Base-by-base conservation (phyloP, 2,113 vertebrate species). In the Grus americana region DNA sequence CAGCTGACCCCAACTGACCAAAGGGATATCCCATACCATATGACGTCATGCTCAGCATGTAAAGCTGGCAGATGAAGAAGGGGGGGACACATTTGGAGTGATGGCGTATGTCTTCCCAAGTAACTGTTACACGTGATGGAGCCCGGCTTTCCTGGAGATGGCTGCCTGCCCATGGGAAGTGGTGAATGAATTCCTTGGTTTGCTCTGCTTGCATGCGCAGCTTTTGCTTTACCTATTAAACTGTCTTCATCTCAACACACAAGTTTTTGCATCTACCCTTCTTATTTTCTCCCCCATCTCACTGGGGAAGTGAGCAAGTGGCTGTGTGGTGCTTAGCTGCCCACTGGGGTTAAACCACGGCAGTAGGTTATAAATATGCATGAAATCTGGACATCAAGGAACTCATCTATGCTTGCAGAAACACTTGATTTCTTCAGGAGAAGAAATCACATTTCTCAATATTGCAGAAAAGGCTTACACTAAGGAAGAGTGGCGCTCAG, bases 141-240 rank as follows among this genome's bases (percentile, higher is more conserved):
- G 13, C 8, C 46, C 23, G 44, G 21, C 29, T 29, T 46, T 66
- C 57, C 40, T 30, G 32, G 12, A 16, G 5, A 42, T 13, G 38
- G 26, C 6, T 85, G 29, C 34, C 47, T 78, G 23, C 23, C 5
- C 1, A 21, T 24, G 20, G 23, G 42, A 13, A 57, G 10, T 1
- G 18, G 15, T 8, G 40, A 81, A n/a, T n/a, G 0, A 72, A 54
- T 81, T 67, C 26, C 12, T 46, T 70, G 29, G 8, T 79, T 86
- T 74, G 10, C 7, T 70, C 70, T 55, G 14, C 16, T 73, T 59
- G 4, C 10, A 3, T 2, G 4, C 0, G 0, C 12, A 29, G 4
- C 59, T 68, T 68, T 68, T 61, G 19, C 17, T 78, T 46, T 36
- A 16, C 16, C 20, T 59, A 9, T 59, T 47, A 62, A 87, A 71